Evolutionary conservation across 2,888 invertebrate genomes (phyloP).

Genomic region (Eupithecia subumbrata): DNA sequence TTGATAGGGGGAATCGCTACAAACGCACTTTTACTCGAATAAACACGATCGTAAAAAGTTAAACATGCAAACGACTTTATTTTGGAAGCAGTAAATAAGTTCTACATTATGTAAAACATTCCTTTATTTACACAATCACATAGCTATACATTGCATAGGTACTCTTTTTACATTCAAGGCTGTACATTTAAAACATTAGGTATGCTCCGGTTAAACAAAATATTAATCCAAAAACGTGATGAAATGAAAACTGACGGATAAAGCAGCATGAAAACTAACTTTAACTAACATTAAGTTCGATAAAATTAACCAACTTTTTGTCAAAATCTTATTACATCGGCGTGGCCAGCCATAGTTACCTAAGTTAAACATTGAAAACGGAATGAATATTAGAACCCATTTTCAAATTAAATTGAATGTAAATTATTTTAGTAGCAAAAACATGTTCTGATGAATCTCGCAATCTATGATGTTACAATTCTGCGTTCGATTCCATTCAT

Average conservation of each 20-base stretch:
- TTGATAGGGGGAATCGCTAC: not conserved
- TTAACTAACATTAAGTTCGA: not conserved
- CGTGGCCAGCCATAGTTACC: too few species aligned
- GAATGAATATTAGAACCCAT: not conserved
- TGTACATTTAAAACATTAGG: not conserved
- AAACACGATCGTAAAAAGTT: not conserved
- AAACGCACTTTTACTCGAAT: not conserved
- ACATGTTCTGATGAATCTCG: not conserved
- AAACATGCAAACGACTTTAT: not conserved
- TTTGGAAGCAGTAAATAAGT: conserved; percentile 6
- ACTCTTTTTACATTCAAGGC: not conserved
- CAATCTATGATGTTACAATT: not conserved
- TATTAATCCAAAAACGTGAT: not conserved
- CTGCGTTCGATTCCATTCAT: not conserved
- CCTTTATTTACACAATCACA: conserved; percentile 21
- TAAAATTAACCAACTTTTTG: not conserved
- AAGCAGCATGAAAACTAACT: not conserved
- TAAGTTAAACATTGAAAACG: not conserved
- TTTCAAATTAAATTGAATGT: not conserved
- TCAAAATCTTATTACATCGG: not conserved
- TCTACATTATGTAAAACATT: conserved; percentile 19
- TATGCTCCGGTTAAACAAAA: not conserved
- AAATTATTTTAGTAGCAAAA: not conserved
- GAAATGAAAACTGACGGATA: not conserved
- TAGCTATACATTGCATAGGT: not conserved